Evolutionary conservation across 2,113 vertebrate species (phyloP), one percentile per base, ranked within the genome.

Genomic region (Pseudorasbora parva): DNA sequence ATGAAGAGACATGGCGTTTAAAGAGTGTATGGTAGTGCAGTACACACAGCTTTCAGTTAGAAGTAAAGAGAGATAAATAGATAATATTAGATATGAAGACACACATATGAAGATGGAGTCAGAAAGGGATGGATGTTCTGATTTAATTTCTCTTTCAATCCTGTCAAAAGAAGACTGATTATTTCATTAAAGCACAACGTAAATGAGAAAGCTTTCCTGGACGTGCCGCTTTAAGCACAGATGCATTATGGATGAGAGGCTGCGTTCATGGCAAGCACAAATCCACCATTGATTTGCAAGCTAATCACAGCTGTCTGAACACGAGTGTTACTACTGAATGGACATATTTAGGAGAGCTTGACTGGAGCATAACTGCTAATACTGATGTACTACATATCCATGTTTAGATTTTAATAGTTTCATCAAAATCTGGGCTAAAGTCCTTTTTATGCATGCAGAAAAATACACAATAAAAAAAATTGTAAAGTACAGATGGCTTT

Each of bases 141-240:
- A 78, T 69, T 49, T 73, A 88, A 88, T 41, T 83, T 81, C 84
- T 66, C 74, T 79, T 82, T 71, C 72, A 45, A 68, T 71, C 82
- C 88, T 93, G 95, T 89, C 78, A 93, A 93, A 89, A 90, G 79
- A 91, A 94, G 93, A 95, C 88, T 43, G 92, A 94, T 94, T 87
- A 89, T 93, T 94, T 93, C 88, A 94, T 94, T 93, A 93, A 64
- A 81, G 78, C 62, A 79, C 74, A 66, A 88, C 85, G 72, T 25
- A 82, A 88, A 92, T 86, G 83, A 73, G 83, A 91, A 89, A 87
- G 87, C 83, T 86, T 89, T 87, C 84, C 88, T 86, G 90, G 91
- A 91, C 79, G 69, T 30, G 77, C 84, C 64, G 86, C 86, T 89
- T 93, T 89, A 91, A 88, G 91, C 89, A 87, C 41, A 59, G 85